A percentile compares a stretch with the other conserved stretches of the same genome.
phyloP scores from a whole-genome alignment of 2,888 invertebrate genomes.

The Synergus itoensis region DNA sequence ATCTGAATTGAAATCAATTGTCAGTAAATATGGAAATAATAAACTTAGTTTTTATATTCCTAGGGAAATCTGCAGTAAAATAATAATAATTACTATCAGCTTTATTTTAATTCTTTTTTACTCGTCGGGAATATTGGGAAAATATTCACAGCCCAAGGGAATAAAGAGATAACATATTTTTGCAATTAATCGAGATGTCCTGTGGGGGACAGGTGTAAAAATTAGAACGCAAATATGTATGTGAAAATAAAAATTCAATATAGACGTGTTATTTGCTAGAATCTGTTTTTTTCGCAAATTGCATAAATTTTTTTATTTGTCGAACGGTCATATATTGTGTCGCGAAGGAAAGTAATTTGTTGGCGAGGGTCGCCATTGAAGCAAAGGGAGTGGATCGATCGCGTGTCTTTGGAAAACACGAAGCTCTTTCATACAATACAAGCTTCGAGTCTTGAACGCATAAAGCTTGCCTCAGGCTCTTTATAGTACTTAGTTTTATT shows the following conservation, averaged over 20 bases:
- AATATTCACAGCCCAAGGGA: background rate
- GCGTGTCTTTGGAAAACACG: conserved; percentile 47
- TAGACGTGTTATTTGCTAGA: background rate
- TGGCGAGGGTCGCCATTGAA: conserved; percentile 50
- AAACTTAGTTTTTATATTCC: background rate
- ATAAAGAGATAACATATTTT: background rate
- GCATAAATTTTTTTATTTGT: conserved; percentile 44
- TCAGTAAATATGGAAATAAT: background rate
- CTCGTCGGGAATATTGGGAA: background rate
- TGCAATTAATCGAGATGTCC: background rate
- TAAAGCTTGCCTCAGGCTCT: background rate
- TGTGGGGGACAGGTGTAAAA: background rate
- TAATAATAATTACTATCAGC: background rate
- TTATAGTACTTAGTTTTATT: conserved; percentile 21
- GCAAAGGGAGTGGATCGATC: conserved; percentile 53
- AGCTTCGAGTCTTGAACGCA: conserved; percentile 31
- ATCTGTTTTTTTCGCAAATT: background rate
- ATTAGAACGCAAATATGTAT: background rate
- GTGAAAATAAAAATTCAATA: background rate
- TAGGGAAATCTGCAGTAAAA: background rate
- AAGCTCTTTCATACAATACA: conserved; percentile 41
- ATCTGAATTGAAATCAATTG: background rate
- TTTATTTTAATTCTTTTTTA: background rate
- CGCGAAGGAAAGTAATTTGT: conserved; percentile 53
- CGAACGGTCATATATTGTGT: conserved; percentile 47